phyloP scores from a whole-genome alignment of 2,113 vertebrate genomes.

The Solea solea region DNA sequence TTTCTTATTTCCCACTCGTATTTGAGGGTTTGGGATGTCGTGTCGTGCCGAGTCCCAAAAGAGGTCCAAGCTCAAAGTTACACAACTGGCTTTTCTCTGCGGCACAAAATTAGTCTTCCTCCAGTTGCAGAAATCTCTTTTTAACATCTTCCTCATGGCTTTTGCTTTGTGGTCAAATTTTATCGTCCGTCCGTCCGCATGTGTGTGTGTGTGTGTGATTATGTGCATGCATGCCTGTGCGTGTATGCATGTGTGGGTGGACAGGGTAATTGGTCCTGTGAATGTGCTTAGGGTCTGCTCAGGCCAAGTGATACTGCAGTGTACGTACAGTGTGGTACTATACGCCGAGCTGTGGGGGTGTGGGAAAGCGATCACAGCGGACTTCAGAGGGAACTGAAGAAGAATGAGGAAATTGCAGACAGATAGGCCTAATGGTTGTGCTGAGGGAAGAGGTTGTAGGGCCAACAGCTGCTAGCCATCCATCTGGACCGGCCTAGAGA shows the following conservation, averaged over 20 bases:
- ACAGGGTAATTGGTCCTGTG: conserved; percentile 65
- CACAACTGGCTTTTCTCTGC: conserved; percentile 31
- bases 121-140: conserved; percentile 51
- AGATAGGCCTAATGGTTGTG: conserved; percentile 72
- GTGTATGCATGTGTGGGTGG: conserved; percentile 52
- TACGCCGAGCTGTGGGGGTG: conserved; percentile 67
- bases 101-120: conserved; percentile 51
- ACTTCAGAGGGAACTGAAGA: conserved; percentile 65
- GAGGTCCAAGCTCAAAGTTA: conserved; percentile 40
- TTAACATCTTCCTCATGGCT: conserved; percentile 64
- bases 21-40: conserved; percentile 40
- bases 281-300: conserved; percentile 50
- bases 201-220: conserved; percentile 16
- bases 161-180: conserved; percentile 44
- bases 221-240: conserved; percentile 12
- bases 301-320: conserved; percentile 47
- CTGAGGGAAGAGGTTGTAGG: conserved; percentile 73
- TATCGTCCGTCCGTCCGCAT: conserved; percentile 16
- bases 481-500: conserved; percentile 65
- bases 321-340: conserved; percentile 48
- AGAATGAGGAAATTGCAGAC: conserved; percentile 76
- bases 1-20: background rate
- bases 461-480: conserved; percentile 77
- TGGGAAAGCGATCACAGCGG: conserved; percentile 70
- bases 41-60: conserved; percentile 36